Conservation (phyloP, 2,888 invertebrate genomes). For the Argyra leucocephala region DNA sequence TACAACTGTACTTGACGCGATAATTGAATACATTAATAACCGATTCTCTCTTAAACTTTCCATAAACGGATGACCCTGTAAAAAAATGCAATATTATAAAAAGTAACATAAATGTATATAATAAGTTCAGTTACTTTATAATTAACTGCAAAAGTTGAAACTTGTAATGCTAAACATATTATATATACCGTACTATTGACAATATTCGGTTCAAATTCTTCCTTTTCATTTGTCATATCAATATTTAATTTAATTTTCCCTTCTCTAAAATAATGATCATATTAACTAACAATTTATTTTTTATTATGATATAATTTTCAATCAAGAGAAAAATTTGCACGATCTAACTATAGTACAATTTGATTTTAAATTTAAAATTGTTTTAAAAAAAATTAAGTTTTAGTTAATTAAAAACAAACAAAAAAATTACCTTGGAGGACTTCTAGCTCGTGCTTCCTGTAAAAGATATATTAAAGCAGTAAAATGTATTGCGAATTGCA, state of each 20-base stretch:
- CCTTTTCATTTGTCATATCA: slow-evolving; percentile 60
- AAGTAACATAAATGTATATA: not conserved
- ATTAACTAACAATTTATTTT: slow-evolving; percentile 25
- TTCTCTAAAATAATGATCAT: slow-evolving; percentile 45
- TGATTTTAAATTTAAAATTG: not conserved
- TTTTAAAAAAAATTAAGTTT: not conserved
- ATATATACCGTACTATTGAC: slow-evolving; percentile 98
- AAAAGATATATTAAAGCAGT: slow-evolving; percentile 81
- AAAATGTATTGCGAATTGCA: slow-evolving; percentile 94
- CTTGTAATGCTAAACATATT: slow-evolving; percentile 92
- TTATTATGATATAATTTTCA: not conserved
- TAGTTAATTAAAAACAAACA: not conserved
- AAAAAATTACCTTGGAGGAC: slow-evolving; percentile 60
- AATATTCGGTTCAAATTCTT: slow-evolving; percentile 84
- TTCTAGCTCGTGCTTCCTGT: slow-evolving; percentile 61
- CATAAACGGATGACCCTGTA: slow-evolving; percentile 98
- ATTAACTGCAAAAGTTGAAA: slow-evolving; percentile 97
- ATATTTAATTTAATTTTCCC: slow-evolving; percentile 51
- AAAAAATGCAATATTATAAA: slow-evolving; percentile 21
- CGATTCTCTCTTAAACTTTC: slow-evolving; percentile 88
- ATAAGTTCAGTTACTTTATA: slow-evolving; percentile 64
- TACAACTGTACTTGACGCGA: slow-evolving; percentile 72
- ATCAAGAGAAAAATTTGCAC: slow-evolving; percentile 12
- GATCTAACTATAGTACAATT: too few relatives aligned
- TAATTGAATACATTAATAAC: slow-evolving; percentile 80